phyloP scores from a whole-genome alignment of 2,888 invertebrate genomes.

The Leucophenga montana region DNA sequence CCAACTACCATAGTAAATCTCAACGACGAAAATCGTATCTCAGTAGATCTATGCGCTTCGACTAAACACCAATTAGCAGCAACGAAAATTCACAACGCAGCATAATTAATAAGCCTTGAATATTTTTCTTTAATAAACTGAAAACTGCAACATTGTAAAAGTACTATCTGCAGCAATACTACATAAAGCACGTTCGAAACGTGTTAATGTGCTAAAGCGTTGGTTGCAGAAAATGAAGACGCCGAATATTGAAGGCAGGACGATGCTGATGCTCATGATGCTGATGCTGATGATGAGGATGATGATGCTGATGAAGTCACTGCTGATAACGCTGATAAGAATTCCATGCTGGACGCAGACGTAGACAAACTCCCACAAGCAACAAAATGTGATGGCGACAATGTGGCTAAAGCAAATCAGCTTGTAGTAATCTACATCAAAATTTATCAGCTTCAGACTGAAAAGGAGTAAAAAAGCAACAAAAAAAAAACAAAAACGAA shows the following conservation, averaged over 20 bases:
- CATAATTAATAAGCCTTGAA: slow-evolving; percentile 64
- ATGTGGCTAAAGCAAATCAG: slow-evolving; percentile 1
- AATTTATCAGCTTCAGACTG: slow-evolving; percentile 53
- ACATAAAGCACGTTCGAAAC: slow-evolving; percentile 46
- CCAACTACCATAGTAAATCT: too few relatives aligned
- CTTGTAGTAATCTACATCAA: slow-evolving; percentile 57
- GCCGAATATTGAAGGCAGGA: slow-evolving; percentile 51
- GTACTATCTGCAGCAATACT: too few relatives aligned
- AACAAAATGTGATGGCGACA: slow-evolving; percentile 15
- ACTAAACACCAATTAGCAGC: slow-evolving; percentile 52
- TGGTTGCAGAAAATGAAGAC: slow-evolving; percentile 46
- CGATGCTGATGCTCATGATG: not conserved
- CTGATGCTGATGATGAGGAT: not conserved
- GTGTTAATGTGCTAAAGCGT: slow-evolving; percentile 12
- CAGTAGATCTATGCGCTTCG: too few relatives aligned
- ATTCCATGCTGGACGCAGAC: slow-evolving; percentile 33
- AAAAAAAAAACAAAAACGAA: slow-evolving; percentile 43
- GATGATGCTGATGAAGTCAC: slow-evolving; percentile 11
- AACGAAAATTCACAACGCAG: slow-evolving; percentile 52
- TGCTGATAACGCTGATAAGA: slow-evolving; percentile 26
- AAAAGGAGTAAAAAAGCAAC: slow-evolving; percentile 35
- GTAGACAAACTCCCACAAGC: slow-evolving; percentile 40
- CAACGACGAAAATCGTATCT: too few relatives aligned
- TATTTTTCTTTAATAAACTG: slow-evolving; percentile 61
- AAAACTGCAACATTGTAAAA: slow-evolving; percentile 42